Evolutionary conservation across 2,888 invertebrate genomes (phyloP).

Genomic region (Gymnosoma rotundatum): DNA sequence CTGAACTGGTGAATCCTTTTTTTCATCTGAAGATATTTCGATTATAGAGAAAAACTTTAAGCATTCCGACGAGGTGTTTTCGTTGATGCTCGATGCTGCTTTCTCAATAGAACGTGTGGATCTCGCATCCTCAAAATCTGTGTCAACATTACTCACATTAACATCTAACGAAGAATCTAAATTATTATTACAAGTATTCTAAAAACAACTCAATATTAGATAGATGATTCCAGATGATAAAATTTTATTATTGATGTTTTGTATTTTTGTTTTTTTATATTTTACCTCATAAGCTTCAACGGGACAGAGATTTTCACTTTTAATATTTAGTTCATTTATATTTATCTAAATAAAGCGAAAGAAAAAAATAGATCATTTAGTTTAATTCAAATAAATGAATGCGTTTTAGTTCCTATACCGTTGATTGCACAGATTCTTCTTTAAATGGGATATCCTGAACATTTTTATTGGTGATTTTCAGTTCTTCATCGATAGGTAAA

Average conservation of each 20-base stretch:
- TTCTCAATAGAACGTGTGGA: background rate
- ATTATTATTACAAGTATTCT: background rate
- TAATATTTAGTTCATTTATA: slow-evolving; percentile 35
- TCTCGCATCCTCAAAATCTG: background rate
- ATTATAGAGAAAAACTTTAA: slow-evolving; percentile 15
- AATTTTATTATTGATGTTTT: background rate
- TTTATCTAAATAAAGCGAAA: slow-evolving; percentile 12
- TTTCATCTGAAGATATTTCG: slow-evolving; percentile 19
- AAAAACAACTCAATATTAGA: too few species aligned
- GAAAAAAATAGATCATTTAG: background rate
- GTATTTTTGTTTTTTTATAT: background rate
- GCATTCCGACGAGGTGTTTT: background rate
- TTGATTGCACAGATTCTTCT: background rate
- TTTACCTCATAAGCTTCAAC: slow-evolving; percentile 20
- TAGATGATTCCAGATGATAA: too few species aligned
- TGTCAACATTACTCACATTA: slow-evolving; percentile 41
- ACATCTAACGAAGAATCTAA: slow-evolving; percentile 35
- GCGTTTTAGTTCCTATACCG: background rate
- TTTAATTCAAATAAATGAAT: background rate
- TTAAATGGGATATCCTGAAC: background rate
- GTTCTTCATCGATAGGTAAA: background rate
- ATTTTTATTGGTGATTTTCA: background rate
- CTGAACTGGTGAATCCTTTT: background rate
- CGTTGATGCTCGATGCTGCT: background rate
- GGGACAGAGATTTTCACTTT: slow-evolving; percentile 2